Percentiles rank a stretch among this genome's conserved stretches.
Conservation (phyloP, 2,797 vertebrate genomes). For the Agapornis canus region DNA sequence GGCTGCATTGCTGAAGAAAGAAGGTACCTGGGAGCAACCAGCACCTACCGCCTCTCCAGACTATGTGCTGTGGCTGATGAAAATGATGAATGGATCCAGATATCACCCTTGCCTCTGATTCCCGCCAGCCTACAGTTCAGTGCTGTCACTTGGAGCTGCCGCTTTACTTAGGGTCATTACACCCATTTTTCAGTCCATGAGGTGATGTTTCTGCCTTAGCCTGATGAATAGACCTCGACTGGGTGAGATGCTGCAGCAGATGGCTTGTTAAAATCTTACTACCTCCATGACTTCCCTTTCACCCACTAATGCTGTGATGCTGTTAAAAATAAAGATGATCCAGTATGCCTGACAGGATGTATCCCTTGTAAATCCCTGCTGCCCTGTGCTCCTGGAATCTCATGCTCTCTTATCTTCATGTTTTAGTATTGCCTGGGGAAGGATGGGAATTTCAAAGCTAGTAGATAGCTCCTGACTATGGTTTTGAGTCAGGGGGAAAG, state of each 20-base stretch:
- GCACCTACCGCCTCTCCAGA: neutral
- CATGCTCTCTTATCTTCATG: neutral
- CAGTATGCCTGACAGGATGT: conserved; percentile 44
- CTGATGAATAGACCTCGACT: neutral
- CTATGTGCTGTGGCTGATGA: fast-evolving
- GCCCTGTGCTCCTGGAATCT: conserved; percentile 9
- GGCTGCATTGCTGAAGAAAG: neutral
- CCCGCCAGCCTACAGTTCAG: neutral
- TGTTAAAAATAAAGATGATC: conserved; percentile 70
- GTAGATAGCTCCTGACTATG: neutral
- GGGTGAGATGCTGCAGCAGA: neutral
- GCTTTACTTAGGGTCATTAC: neutral
- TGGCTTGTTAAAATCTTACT: conserved; percentile 29
- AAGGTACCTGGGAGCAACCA: neutral
- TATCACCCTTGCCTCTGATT: neutral
- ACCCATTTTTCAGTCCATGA: neutral
- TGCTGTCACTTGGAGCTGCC: neutral
- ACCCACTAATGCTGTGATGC: conserved; percentile 26
- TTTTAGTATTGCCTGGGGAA: neutral
- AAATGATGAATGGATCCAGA: neutral
- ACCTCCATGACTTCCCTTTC: conserved; percentile 37
- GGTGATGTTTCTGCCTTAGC: neutral
- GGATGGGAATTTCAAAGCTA: conserved; percentile 33
- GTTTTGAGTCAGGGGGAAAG: neutral
- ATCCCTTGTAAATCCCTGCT: conserved; percentile 42